Percentiles rank a stretch among this genome's conserved stretches.
Conservation (phyloP, 2,888 invertebrate species). For the Craniophora ligustri region DNA sequence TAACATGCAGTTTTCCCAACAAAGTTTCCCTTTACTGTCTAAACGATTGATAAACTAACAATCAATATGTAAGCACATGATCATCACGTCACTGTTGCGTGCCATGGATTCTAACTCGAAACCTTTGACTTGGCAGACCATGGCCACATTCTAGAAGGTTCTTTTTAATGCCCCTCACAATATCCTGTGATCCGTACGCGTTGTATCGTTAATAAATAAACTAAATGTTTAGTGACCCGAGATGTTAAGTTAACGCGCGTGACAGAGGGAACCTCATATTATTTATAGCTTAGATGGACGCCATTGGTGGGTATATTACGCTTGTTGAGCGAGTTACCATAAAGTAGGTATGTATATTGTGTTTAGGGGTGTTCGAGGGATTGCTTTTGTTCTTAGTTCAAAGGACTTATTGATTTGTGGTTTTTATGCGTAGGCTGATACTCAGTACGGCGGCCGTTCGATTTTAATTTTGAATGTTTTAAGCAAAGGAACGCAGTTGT, state of each 20-base stretch:
- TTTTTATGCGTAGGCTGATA: neutral
- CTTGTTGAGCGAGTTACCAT: slow-evolving; percentile 5
- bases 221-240: slow-evolving; percentile 66
- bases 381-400: slow-evolving; percentile 31
- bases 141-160: no score
- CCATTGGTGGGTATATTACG: slow-evolving; percentile 26
- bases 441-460: neutral
- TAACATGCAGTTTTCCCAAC: no score
- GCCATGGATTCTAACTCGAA: no score
- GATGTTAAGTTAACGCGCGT: slow-evolving; percentile 59
- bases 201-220: slow-evolving; percentile 56
- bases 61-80: no score
- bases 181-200: slow-evolving; percentile 49
- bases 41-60: no score
- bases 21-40: no score
- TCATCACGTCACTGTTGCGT: no score
- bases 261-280: slow-evolving; percentile 50
- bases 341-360: neutral
- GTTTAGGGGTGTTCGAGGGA: neutral
- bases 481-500: no score
- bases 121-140: no score
- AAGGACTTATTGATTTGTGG: slow-evolving; percentile 10
- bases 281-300: slow-evolving; percentile 56
- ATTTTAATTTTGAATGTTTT: no score
- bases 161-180: no score